A percentile compares a stretch with the other conserved stretches of the same genome.
Evolutionary conservation across 2,797 vertebrate genomes (phyloP).

Genomic region (Sebastes glaucus): DNA sequence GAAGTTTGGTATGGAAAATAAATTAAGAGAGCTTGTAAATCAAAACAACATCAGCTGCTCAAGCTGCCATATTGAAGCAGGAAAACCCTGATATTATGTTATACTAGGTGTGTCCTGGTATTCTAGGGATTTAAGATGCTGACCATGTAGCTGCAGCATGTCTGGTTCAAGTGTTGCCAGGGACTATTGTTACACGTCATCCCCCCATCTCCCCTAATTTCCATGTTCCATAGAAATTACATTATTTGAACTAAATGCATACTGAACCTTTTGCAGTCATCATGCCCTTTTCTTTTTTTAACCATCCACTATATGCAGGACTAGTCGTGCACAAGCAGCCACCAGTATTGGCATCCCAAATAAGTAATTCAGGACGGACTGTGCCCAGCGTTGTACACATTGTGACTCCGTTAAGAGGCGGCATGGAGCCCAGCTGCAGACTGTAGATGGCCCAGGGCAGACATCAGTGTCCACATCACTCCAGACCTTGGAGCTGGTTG

Average conservation of each 20-base stretch:
- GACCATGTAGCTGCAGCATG: background rate
- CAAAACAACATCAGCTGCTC: background rate
- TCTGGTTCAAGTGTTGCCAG: background rate
- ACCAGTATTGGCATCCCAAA: background rate
- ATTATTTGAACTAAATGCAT: background rate
- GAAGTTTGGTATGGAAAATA: background rate
- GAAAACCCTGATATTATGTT: background rate
- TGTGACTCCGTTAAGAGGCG: constrained; percentile 18
- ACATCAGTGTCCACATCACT: constrained; percentile 69
- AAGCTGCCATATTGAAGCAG: background rate
- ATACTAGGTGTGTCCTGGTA: background rate
- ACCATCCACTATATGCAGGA: background rate
- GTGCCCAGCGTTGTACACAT: constrained; percentile 9
- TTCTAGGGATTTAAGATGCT: background rate
- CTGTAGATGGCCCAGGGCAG: constrained; percentile 59
- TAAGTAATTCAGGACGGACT: constrained; percentile 38
- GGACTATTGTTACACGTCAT: background rate
- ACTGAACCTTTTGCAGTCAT: background rate
- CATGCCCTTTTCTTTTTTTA: constrained; percentile 16
- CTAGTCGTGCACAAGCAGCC: constrained; percentile 5
- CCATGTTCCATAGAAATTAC: background rate
- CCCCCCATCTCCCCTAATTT: background rate
- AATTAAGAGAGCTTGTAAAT: background rate
- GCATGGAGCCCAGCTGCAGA: constrained; percentile 49
- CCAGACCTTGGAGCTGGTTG: constrained; percentile 70